Conservation (phyloP, 2,113 vertebrate genomes). For the Irena cyanogastra region DNA sequence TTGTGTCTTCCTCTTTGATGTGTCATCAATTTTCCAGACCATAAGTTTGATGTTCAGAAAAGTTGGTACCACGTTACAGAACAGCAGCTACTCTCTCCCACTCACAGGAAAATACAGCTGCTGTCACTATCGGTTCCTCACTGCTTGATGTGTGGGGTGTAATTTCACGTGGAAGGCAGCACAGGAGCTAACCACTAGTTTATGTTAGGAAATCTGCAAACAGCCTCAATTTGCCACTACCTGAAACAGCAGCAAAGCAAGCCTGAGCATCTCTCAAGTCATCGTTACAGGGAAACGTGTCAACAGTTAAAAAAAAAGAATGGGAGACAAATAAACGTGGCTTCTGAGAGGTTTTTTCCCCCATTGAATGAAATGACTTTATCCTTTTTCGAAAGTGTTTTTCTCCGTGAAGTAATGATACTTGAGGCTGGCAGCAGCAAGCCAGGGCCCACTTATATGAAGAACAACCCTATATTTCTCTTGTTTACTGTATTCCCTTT, state of each 20-base stretch:
- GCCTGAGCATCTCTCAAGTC: background rate
- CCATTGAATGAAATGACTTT: background rate
- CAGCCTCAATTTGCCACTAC: background rate
- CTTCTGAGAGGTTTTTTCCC: background rate
- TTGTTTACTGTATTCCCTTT: background rate
- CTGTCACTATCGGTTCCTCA: background rate
- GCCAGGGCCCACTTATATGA: background rate
- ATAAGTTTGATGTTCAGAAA: background rate
- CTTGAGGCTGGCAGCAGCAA: background rate
- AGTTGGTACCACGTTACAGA: background rate
- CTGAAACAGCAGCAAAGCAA: slow-evolving; percentile 1
- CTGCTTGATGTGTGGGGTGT: background rate
- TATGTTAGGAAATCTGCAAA: background rate
- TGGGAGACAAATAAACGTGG: background rate
- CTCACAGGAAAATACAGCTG: background rate
- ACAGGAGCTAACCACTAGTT: background rate
- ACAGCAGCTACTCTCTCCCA: background rate
- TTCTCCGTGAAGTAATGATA: background rate
- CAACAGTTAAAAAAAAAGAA: background rate
- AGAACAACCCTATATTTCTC: background rate
- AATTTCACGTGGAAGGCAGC: background rate
- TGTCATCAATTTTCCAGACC: background rate
- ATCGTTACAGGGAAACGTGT: background rate
- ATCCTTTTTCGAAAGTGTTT: background rate
- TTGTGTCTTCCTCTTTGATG: background rate